These are phyloP conservation scores for Alectura lathami DNA, from an alignment of 2,113 vertebrate genomes.

Conservation along the genomic window DNA sequence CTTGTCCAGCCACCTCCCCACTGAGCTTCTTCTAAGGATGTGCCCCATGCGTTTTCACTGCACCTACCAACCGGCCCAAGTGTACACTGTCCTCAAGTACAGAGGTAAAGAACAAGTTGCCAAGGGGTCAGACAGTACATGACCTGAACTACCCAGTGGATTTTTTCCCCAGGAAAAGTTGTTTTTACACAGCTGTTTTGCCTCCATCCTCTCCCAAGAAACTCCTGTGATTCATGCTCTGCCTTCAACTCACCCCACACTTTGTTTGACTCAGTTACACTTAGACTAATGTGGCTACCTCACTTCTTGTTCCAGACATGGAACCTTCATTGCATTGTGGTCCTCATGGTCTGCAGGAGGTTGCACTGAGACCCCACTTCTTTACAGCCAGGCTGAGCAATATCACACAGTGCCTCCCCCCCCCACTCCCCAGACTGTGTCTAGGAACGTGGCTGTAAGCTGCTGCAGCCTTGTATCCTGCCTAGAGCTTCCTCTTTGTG, in stretches of 20 bases:
- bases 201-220: not conserved
- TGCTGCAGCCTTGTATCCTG: not conserved
- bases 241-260: not conserved
- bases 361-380: not conserved
- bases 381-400: not conserved
- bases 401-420: not conserved
- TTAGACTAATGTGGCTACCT: rapidly evolving
- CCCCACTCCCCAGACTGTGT: rapidly evolving
- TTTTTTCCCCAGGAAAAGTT: not conserved
- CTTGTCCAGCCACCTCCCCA: not conserved
- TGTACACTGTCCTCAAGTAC: too few relatives aligned
- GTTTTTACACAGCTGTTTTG: not conserved
- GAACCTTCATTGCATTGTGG: not conserved
- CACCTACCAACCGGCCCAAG: not conserved
- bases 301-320: not conserved
- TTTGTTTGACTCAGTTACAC: not conserved
- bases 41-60: not conserved
- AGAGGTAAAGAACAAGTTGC: not conserved
- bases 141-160: not conserved
- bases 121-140: not conserved
- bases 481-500: not conserved
- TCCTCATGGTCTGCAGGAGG: not conserved
- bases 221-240: not conserved
- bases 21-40: not conserved
- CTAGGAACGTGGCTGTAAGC: rapidly evolving